Conservation (phyloP, 2,797 vertebrate genomes). For the Rhinogobio ventralis region DNA sequence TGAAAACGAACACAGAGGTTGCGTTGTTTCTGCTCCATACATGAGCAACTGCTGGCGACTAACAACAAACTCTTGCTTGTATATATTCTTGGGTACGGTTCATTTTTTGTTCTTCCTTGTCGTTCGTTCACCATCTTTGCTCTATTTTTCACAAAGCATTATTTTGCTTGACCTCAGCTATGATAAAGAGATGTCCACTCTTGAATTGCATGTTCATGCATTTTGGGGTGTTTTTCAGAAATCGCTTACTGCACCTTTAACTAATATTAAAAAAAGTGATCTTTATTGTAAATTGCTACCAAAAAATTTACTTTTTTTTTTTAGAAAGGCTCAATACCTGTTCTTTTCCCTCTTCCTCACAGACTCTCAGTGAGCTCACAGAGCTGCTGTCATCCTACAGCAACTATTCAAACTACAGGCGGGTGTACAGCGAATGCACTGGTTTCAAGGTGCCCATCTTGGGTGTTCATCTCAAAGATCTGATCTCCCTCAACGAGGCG, state of each 20-base stretch:
- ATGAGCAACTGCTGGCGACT: too few relatives aligned
- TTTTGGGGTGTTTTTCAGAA: background rate
- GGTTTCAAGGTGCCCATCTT: constrained; percentile 91
- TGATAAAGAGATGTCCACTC: background rate
- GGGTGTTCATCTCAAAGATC: constrained; percentile 90
- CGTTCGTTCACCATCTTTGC: background rate
- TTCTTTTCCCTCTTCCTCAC: background rate
- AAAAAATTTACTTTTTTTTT: background rate
- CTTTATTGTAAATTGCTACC: background rate
- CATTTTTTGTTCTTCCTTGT: background rate
- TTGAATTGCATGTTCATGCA: background rate
- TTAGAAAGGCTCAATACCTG: background rate
- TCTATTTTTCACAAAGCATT: background rate
- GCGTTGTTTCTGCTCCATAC: too few relatives aligned
- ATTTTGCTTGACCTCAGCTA: background rate
- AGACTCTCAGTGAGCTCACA: constrained; percentile 89
- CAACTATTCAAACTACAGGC: constrained; percentile 89
- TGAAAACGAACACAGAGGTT: too few relatives aligned
- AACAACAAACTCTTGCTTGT: background rate
- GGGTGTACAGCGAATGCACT: constrained; percentile 81
- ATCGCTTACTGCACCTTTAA: background rate
- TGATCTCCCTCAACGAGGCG: constrained; percentile 88
- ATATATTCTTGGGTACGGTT: background rate
- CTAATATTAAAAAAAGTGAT: background rate
- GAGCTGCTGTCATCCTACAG: constrained; percentile 87